Evolutionary conservation across 2,113 vertebrate genomes (phyloP).

Genomic region (Melanerpes formicivorus): DNA sequence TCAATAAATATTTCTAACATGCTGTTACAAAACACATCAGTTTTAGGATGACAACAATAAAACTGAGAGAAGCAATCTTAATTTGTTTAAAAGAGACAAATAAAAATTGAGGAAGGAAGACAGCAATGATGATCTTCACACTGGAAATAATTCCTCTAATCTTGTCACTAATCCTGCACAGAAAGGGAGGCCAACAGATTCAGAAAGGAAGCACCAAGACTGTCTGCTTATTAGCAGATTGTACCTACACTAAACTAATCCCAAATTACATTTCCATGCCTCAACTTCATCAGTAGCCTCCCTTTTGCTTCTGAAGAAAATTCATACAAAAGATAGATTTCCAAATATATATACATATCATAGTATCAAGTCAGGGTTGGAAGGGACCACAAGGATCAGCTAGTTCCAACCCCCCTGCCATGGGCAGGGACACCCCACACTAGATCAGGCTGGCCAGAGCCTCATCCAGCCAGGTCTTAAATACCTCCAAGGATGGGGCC

Average conservation of each 20-base stretch:
- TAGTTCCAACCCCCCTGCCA: too few relatives aligned
- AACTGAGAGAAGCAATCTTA: not conserved
- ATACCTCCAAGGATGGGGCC: too few relatives aligned
- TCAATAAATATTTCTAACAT: not conserved
- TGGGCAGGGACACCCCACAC: too few relatives aligned
- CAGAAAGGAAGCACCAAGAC: constrained; percentile 13
- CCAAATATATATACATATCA: not conserved
- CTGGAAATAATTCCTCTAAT: not conserved
- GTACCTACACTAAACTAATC: not conserved
- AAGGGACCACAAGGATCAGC: too few relatives aligned
- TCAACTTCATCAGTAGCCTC: constrained; percentile 3
- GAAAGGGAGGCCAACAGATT: not conserved
- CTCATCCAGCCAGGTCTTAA: too few relatives aligned
- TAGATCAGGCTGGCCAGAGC: too few relatives aligned
- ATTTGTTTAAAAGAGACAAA: not conserved
- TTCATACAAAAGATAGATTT: constrained; percentile 11
- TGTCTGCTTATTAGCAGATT: not conserved
- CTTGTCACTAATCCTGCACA: not conserved
- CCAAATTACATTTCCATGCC: not conserved
- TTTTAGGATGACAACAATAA: not conserved
- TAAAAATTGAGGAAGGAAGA: not conserved
- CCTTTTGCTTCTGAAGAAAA: constrained; percentile 33
- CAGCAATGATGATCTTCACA: not conserved
- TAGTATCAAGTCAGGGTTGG: too few relatives aligned
- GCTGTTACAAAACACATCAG: not conserved